Evolutionary conservation across 2,888 invertebrate species (phyloP).

Genomic region (Lathronympha strigana): DNA sequence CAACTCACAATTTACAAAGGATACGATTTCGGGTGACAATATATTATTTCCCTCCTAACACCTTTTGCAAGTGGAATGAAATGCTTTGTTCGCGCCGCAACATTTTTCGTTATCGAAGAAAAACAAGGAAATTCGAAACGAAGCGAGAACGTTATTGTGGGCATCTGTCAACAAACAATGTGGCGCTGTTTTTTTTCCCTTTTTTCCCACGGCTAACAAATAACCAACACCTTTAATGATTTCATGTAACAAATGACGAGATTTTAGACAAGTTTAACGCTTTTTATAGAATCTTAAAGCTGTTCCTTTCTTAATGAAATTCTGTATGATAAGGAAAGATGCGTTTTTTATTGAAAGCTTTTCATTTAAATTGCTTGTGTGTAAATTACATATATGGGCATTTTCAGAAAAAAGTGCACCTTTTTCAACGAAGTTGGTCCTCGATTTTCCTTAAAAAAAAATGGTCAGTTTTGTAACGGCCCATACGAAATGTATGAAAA

Average conservation of each 20-base stretch:
- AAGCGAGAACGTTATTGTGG: slow-evolving; percentile 12
- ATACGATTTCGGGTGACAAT: slow-evolving; percentile 3
- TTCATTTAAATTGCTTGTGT: too few species aligned
- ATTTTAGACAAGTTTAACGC: not conserved
- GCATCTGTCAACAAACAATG: slow-evolving; percentile 31
- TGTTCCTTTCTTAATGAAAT: not conserved
- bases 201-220: slow-evolving; percentile 22
- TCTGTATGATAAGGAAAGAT: too few species aligned
- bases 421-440: too few species aligned
- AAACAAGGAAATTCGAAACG: slow-evolving; percentile 23
- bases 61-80: slow-evolving; percentile 7
- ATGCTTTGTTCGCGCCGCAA: slow-evolving; percentile 16
- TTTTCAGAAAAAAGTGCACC: too few species aligned
- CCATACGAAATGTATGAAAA: too few species aligned
- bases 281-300: not conserved
- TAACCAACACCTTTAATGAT: not conserved
- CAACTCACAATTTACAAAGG: not conserved
- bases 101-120: slow-evolving; percentile 15
- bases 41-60: not conserved
- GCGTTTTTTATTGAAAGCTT: too few species aligned
- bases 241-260: slow-evolving; percentile 1
- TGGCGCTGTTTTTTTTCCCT: not conserved
- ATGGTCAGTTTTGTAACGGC: too few species aligned
- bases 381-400: too few species aligned
- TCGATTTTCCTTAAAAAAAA: too few species aligned